Evolutionary conservation across 2,113 vertebrate genomes (phyloP), one percentile per base, ranked within the genome.

Genomic region (Amblyopsis rosae): DNA sequence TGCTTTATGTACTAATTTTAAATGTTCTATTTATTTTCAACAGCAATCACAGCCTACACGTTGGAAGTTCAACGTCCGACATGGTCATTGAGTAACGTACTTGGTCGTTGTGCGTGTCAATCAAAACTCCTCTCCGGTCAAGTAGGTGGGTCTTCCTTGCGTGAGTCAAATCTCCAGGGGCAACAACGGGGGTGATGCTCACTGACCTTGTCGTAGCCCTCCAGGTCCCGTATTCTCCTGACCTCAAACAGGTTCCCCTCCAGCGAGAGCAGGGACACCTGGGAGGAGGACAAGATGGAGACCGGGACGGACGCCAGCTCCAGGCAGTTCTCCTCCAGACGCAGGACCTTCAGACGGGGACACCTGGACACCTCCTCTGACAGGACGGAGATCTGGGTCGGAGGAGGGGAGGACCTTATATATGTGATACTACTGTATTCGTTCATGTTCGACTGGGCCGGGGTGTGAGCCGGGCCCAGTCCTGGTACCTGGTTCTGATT

Each of bases 191-290:
- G 49, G 26, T 2, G 26, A 26, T 2, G 2, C 26, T 26, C 26
- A 26, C 89, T 82, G 66, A 98, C 98, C 96, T 99, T 92, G 50
- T 98, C 96, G 12, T 98, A 98, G 48, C 98, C 98, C 4, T 97
- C 94, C 70, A 98, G 89, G 85, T 99, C 97, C 81, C 95, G 79
- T 49, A 98, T 92, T 1, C 88, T 93, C 90, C 95, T 98, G 73
- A 98, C 98, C 79, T 99, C 96, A 70, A 99, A 99, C 76, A 99
- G 93, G 87, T 99, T 99, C 53, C 98, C 97, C 85, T 99, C 98
- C 70, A 98, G 89, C 45, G 96, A 96, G 79, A 99, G 94, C 68
- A 99, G 89, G n/a, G 95, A 96, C 76, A 99, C 96, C 80, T 95
- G 95, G 12, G 98, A 99, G 70, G 95, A 90, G 0, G 87, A 90